A percentile compares a stretch with the other conserved stretches of the same genome.
Evolutionary conservation across 2,888 invertebrate species (phyloP).

Genomic region (Spodoptera exigua): DNA sequence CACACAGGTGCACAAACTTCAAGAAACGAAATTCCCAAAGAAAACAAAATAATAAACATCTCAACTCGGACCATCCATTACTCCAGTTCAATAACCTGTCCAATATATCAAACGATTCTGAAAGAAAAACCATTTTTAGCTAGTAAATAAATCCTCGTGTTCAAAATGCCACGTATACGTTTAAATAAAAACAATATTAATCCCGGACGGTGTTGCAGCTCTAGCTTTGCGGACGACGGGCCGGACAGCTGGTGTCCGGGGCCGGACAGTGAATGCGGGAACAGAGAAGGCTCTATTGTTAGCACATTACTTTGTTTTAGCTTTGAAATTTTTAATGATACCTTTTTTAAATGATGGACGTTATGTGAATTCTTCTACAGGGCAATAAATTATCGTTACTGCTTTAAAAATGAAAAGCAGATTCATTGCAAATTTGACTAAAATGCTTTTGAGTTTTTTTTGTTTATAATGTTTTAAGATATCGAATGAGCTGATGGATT

Average conservation of each 20-base stretch:
- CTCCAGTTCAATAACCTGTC: conserved; percentile 1
- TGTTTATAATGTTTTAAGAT: too few relatives aligned
- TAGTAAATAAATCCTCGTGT: conserved; percentile 17
- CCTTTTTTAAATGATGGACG: conserved; percentile 3
- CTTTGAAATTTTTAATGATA: conserved; percentile 4
- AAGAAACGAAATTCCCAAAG: too few relatives aligned
- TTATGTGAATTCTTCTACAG: too few relatives aligned
- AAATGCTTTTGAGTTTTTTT: background rate
- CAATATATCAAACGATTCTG: background rate
- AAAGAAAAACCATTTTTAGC: conserved; percentile 10
- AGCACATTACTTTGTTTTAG: conserved; percentile 29
- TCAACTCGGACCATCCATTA: too few relatives aligned
- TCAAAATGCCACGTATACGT: conserved; percentile 15
- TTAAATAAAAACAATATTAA: conserved; percentile 49
- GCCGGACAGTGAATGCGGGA: conserved; percentile 21
- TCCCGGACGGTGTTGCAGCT: conserved; percentile 33
- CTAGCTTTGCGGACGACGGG: conserved; percentile 41
- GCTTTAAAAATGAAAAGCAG: background rate
- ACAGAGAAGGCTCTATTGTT: conserved; percentile 32
- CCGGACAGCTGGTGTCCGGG: conserved; percentile 48
- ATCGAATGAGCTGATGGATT: too few relatives aligned
- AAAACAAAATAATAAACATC: too few relatives aligned
- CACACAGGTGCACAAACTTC: too few relatives aligned
- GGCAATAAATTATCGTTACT: too few relatives aligned
- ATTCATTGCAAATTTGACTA: background rate